Evolutionary conservation across 2,113 vertebrate species (phyloP).

Genomic region (Dasyprocta punctata): DNA sequence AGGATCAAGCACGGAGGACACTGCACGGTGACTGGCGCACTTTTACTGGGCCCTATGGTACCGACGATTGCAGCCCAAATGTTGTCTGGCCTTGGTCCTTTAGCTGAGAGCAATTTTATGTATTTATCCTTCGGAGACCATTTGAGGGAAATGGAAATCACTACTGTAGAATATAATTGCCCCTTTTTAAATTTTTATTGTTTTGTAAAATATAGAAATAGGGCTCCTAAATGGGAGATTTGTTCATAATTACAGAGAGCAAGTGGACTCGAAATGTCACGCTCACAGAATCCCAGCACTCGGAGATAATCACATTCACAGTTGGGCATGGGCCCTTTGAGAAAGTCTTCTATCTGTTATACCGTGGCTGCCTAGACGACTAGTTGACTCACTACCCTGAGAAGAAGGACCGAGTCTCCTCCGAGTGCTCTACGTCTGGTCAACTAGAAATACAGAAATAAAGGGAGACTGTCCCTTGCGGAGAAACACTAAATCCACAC

Average conservation of each 20-base stretch:
- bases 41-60: too few relatives aligned
- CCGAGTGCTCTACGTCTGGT: not conserved
- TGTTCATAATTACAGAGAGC: not conserved
- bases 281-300: not conserved
- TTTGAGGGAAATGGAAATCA: not conserved
- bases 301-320: not conserved
- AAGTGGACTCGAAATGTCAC: not conserved
- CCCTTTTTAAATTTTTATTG: not conserved
- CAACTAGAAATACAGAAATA: not conserved
- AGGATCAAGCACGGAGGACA: too few relatives aligned
- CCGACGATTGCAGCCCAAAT: fast-evolving
- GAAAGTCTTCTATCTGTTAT: not conserved
- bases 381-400: not conserved
- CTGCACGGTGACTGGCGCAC: fast-evolving
- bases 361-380: not conserved
- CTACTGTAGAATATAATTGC: not conserved
- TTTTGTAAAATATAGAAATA: conserved; percentile 33
- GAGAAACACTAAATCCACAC: not conserved
- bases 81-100: not conserved
- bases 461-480: too few relatives aligned
- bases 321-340: too few relatives aligned
- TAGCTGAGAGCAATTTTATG: not conserved
- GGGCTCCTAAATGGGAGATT: not conserved
- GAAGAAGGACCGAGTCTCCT: not conserved
- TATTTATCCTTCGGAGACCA: not conserved